A percentile compares a stretch with the other conserved stretches of the same genome.
These are phyloP conservation scores for Lutraria lutraria DNA, from an alignment of 2,888 invertebrate species.

Conservation along the genomic window DNA sequence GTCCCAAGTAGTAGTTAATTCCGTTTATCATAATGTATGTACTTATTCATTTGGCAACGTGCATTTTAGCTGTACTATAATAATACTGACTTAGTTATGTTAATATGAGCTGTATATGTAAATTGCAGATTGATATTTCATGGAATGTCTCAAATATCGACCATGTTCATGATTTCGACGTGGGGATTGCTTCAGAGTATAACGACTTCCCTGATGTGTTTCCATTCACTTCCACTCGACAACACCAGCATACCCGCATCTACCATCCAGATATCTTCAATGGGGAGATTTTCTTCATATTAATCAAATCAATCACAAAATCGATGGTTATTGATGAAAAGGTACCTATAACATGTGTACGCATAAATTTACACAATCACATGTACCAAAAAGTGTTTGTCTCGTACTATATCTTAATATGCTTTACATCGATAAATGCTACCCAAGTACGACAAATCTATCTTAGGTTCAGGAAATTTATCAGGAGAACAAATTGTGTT, in stretches of 20 bases:
- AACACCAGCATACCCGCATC: constrained; percentile 27
- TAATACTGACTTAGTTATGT: too few species aligned
- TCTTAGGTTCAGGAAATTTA: too few species aligned
- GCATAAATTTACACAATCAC: not conserved
- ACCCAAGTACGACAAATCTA: too few species aligned
- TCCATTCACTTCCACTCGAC: constrained; percentile 4
- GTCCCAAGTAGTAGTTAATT: too few species aligned
- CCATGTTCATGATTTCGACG: constrained; percentile 34
- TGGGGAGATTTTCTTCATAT: constrained; percentile 20
- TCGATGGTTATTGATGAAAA: constrained; percentile 5
- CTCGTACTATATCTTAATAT: too few species aligned
- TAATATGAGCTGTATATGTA: not conserved
- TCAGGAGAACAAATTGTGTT: too few species aligned
- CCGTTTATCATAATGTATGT: too few species aligned
- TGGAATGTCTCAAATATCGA: constrained; percentile 33
- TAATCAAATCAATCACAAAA: constrained; percentile 35
- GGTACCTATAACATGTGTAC: not conserved
- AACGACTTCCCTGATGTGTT: constrained; percentile 11
- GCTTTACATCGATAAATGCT: too few species aligned
- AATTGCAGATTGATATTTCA: constrained; percentile 22
- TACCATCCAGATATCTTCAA: constrained; percentile 29
- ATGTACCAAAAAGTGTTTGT: too few species aligned
- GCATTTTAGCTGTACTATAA: too few species aligned
- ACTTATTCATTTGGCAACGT: too few species aligned
- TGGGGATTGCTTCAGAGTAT: constrained; percentile 20